A percentile compares a stretch with the other conserved stretches of the same genome.
These are phyloP conservation scores for Epinephelus fuscoguttatus DNA, from an alignment of 2,113 vertebrate genomes.

Conservation along the genomic window DNA sequence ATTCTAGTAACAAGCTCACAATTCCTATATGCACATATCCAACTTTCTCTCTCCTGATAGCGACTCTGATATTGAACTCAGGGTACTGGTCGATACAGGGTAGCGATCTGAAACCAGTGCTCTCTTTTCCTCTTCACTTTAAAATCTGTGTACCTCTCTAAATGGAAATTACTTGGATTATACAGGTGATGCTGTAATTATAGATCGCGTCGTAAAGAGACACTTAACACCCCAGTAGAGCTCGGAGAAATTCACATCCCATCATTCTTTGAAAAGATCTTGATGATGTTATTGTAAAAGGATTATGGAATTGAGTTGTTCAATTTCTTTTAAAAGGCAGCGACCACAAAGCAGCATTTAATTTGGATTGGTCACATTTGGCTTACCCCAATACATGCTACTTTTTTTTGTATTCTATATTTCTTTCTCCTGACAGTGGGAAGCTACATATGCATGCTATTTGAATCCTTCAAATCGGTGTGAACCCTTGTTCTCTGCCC, in stretches of 20 bases:
- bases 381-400: neutral
- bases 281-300: neutral
- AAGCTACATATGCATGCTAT: neutral
- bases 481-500: conserved; percentile 25
- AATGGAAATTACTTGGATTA: neutral
- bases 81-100: neutral
- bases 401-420: neutral
- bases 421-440: neutral
- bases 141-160: neutral
- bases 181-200: neutral
- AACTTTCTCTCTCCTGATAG: neutral
- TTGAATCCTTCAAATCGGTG: conserved; percentile 31
- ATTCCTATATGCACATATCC: neutral
- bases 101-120: neutral
- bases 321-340: neutral
- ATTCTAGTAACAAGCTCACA: neutral
- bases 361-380: neutral
- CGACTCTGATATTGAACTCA: neutral
- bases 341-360: neutral
- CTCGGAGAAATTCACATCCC: neutral
- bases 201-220: neutral
- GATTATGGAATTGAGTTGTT: neutral
- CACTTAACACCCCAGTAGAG: neutral
- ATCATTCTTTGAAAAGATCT: neutral
- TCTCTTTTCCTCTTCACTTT: neutral